phyloP scores from a whole-genome alignment of 2,888 invertebrate species.

The Aleiodes alternator region DNA sequence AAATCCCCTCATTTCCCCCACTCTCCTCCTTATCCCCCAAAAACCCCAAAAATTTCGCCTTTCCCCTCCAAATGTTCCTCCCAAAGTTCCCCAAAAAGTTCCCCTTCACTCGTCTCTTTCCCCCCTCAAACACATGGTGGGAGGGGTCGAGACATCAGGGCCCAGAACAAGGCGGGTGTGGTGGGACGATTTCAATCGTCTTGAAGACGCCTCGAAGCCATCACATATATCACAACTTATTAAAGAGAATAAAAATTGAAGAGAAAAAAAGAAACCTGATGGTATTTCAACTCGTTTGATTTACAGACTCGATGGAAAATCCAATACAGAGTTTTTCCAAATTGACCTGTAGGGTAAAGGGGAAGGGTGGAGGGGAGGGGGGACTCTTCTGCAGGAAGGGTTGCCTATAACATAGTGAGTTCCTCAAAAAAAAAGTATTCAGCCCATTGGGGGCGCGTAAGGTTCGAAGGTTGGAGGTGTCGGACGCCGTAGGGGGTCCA shows the following conservation, averaged over 20 bases:
- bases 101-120: too few relatives aligned
- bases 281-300: not conserved
- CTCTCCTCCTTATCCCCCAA: not conserved
- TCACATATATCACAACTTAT: slow-evolving; percentile 40
- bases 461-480: slow-evolving; percentile 73
- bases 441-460: slow-evolving; percentile 48
- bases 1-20: not conserved
- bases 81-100: too few relatives aligned
- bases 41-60: too few relatives aligned
- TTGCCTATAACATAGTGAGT: not conserved
- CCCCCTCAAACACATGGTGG: slow-evolving; percentile 58
- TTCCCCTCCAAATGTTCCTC: too few relatives aligned
- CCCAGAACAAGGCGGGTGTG: slow-evolving; percentile 66
- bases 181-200: slow-evolving; percentile 69
- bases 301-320: not conserved
- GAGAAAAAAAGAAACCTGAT: too few relatives aligned
- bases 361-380: not conserved
- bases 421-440: too few relatives aligned
- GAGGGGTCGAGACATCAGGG: slow-evolving; percentile 68
- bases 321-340: not conserved
- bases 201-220: too few relatives aligned
- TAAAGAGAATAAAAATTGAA: slow-evolving; percentile 42
- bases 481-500: slow-evolving; percentile 72
- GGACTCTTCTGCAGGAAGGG: not conserved
- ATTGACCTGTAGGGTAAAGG: slow-evolving; percentile 17